Base-by-base conservation (phyloP, 2,113 vertebrate genomes). In the Larimichthys crocea region DNA sequence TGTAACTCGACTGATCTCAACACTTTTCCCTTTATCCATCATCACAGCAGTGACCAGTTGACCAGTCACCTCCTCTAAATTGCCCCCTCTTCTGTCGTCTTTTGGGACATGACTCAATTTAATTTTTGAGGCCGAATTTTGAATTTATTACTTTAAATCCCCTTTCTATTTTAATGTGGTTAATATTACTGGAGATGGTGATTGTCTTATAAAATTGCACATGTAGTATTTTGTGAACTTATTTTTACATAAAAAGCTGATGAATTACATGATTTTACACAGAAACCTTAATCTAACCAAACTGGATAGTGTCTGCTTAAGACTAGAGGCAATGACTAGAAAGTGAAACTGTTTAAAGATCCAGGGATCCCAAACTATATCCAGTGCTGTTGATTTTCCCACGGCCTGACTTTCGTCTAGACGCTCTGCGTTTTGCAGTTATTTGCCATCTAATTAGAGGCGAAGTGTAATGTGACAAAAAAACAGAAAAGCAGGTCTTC, bases 391-490 rank as follows among this genome's bases (percentile, higher is more conserved):
- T 69, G 60, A 67, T 76, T 84, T 87, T 85, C 86, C 84, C 75
- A 80, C 8, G 10, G 48, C 22, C 70, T 56, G 44, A 44, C 53
- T 42, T 4, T 4, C 63, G 65, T 81, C 69, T 83, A 81, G 77
- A 73, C 44, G 4, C 26, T 70, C 52, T 44, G 9, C 69, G 53
- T 69, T 83, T 79, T 79, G 5, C 66, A 74, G 48, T 65, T 71
- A 68, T 89, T 67, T 87, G 55, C 24, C 68, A 74, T 74, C 42
- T 82, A 77, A 84, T 88, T 92, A 80, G 85, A 84, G 50, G 5
- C n/a, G 10, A 69, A 26, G 82, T 90, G 87, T 63, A n/a, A 90
- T 68, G 40, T 88, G 65, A 82, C 81, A 5, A 40, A 10, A 0
- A 20, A 81, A 64, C 55, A 46, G 9, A 14, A 46, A 40, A 40